A percentile compares a stretch with the other conserved stretches of the same genome.
These are phyloP conservation scores for Prolemur simus DNA, from an alignment of 2,113 vertebrate species.

Conservation along the genomic window DNA sequence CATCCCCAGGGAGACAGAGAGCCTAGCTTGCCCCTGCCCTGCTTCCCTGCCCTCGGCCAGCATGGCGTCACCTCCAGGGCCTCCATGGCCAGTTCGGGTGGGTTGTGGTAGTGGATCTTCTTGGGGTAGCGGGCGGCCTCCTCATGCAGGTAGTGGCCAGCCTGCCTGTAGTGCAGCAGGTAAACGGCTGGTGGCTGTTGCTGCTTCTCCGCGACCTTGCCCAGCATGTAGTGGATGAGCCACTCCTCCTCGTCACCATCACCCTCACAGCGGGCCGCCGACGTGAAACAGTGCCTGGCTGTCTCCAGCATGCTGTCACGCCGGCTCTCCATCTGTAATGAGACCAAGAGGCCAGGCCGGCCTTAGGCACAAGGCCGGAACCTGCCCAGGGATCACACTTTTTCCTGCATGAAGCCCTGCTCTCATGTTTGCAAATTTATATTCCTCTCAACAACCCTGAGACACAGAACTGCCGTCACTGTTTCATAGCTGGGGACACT, in stretches of 20 bases:
- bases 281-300: conserved; percentile 92
- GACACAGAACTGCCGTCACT: background rate
- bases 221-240: conserved; percentile 99
- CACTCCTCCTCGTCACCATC: conserved; percentile 98
- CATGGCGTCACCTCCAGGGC: conserved; percentile 92
- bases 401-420: background rate
- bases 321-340: conserved; percentile 92
- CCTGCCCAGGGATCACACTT: background rate
- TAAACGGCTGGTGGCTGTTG: conserved; percentile 89
- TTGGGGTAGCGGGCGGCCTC: conserved; percentile 97
- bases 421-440: background rate
- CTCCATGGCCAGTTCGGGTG: conserved; percentile 98
- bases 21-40: background rate
- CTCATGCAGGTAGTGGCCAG: conserved; percentile 94
- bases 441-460: background rate
- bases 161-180: conserved; percentile 94
- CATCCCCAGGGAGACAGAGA: background rate
- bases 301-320: conserved; percentile 95
- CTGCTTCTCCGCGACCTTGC: conserved; percentile 98
- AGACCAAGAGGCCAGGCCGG: background rate
- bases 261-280: conserved; percentile 92
- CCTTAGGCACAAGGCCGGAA: background rate
- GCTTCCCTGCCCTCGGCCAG: background rate
- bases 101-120: conserved; percentile 99
- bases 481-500: background rate